Evolutionary conservation across 2,797 vertebrate species (phyloP), one percentile per base, ranked within the genome.

Genomic region (Lophotriccus pileatus): DNA sequence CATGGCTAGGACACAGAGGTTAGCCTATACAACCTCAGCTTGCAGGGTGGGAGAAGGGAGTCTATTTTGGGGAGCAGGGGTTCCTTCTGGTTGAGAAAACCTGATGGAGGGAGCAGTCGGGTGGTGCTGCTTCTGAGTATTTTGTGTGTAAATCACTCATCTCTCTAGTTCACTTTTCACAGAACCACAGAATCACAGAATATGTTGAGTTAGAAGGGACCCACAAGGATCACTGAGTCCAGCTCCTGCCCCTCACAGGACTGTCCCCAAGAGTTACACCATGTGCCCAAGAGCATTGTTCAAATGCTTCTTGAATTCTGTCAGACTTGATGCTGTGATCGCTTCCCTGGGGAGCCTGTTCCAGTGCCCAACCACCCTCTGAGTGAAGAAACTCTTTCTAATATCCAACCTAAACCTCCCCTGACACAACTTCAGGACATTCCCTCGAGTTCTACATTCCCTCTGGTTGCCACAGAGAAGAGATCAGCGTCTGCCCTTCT

Each of bases 11-110:
- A 23, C 9, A 10, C 4, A 14, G 32, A 44, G 49, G 4, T 69
- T 68, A n/a, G 37, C 76, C 16, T 82, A 0, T 21, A 20, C 5
- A 12, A 13, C 14, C 43, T 56, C 43, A 16, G 0, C 0, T 34
- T 11, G 6, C 4, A n/a, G 15, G 6, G 2, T 12, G 44, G n/a
- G 14, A 17, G 23, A 49, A 56, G 5, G 49, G 14, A 76, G 12
- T 25, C 6, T 22, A 5, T 13, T 64, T 20, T 8, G 10, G 24
- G 17, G 9, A 34, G 63, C 37, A 34, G 12, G 4, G 3, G 6
- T 10, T 83, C 12, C 56, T 64, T 70, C 28, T 24, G 12, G 23
- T 4, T 28, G 36, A 50, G 36, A n/a, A 11, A 19, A 30, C 3
- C 7, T 30, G 49, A 17, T 30, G 37, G 44, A 46, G 28, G 32